Evolutionary conservation across 1,140 invertebrate genomes (phyloP), one percentile per base, ranked within the genome.

Genomic region (Pogonomyrmex barbatus): DNA sequence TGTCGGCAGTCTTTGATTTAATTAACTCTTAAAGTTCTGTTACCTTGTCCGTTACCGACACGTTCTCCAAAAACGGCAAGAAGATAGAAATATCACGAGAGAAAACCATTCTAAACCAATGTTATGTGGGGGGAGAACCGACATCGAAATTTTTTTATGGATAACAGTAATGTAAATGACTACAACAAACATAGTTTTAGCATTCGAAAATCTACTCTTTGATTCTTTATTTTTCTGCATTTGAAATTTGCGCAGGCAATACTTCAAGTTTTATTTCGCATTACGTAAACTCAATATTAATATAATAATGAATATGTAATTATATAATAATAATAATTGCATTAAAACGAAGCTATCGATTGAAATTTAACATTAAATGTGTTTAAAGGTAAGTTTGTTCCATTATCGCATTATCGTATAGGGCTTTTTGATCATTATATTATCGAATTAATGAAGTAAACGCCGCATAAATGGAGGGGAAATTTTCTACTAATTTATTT

Each of bases 1-100:
- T 73, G 93, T 93, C 93, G 93, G 93, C 93, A 91, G 90, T 93
- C 93, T 94, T 94, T 94, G 93, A 94, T 94, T 94, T 94, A 94
- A 94, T 94, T 94, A 94, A 93, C 93, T 91, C 89, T 91, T 91
- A 90, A 93, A 92, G 91, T 81, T 86, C 85, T 87, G 81, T 89
- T 88, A 89, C 88, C 76, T 88, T 50, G 58, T 85, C 90, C 58
- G 77, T 90, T 86, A 90, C 78, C 79, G 70, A 76, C 77, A 33
- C 76, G 62, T 62, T 75, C 6, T 33, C 42, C 24, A 60, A 63
- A 83, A 63, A 83, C 68, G 42, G 24, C 30, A 30, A 39, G 33
- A 56, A 60, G 77, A 79, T 79, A 67, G 68, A 83, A 83, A 83
- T 83, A 75, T 83, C 65, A 75, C 47, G 79, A 62, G n/a, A 75